Base-by-base conservation (phyloP, 2,797 vertebrate genomes). In the Buphagus erythrorhynchus region DNA sequence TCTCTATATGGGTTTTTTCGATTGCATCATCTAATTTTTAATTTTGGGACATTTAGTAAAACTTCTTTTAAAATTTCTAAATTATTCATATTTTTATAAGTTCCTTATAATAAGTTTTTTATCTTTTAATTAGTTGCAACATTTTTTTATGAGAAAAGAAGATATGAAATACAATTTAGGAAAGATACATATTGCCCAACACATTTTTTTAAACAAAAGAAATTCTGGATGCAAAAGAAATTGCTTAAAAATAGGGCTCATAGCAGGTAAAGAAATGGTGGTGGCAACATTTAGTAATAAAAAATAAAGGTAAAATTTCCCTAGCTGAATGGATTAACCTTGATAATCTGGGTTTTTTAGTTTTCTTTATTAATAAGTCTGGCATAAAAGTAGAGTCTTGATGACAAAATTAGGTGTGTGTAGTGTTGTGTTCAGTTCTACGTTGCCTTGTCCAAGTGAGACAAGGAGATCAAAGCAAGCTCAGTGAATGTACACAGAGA, bases 1-100 rank as follows among this genome's bases (percentile, higher is more conserved):
- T 75, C 5, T 84, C 3, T 22, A 21, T 43, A 36, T 18, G 3
- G 0, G 0, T 24, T 7, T 52, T 81, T 52, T 78, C 22, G 31
- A 55, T 10, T 31, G 7, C 25, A 22, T 12, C 4, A 81, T 18
- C 19, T 87, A 31, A 33, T 42, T 73, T 83, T 80, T 76, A 4
- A 51, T 48, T 71, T 51, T 57, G 9, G 8, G 7, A 55, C 11
- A 74, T 18, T 10, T 19, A 52, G 25, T 28, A 69, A 69, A 92
- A 58, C 6, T 42, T 61, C 14, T 46, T 88, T 13, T 8, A 35
- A 72, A 57, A 11, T 28, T 28, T 62, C 55, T 19, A 40, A 82
- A 29, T 46, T 1, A 28, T 29, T 72, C 5, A 42, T 12, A 36
- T 1, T 43, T 74, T 71, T 51, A 28, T 29, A 16, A 17, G 13